Evolutionary conservation across 2,113 vertebrate species (phyloP).

Genomic region (Xiphophorus couchianus): DNA sequence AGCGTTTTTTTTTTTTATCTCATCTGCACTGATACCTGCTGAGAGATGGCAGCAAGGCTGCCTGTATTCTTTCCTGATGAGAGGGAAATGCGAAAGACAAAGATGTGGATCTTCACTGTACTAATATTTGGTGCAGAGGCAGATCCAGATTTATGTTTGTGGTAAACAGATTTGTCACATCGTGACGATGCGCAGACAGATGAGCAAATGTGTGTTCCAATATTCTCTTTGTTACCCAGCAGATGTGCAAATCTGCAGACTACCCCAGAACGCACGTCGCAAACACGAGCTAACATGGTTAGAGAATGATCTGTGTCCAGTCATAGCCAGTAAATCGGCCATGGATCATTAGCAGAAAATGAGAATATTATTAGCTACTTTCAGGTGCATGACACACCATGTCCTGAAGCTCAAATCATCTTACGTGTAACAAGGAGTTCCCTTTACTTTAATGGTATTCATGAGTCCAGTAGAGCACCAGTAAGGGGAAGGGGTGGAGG

Average conservation of each 20-base stretch:
- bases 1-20: not conserved
- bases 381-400: no score
- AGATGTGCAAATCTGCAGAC: constrained; percentile 12
- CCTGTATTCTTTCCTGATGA: not conserved
- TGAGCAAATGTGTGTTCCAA: constrained; percentile 9
- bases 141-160: constrained; percentile 35
- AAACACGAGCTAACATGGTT: not conserved
- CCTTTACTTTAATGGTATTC: no score
- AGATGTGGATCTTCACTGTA: not conserved
- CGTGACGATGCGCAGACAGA: not conserved
- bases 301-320: not conserved
- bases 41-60: not conserved
- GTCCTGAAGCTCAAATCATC: no score
- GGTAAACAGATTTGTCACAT: constrained; percentile 21
- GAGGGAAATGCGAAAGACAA: not conserved
- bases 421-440: no score
- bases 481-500: no score
- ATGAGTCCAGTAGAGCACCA: no score
- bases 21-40: constrained; percentile 8
- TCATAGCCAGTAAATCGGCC: no score
- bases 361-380: no score
- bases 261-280: not conserved
- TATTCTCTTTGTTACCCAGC: not conserved
- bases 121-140: not conserved
- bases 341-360: no score